phyloP scores from a whole-genome alignment of 2,888 invertebrate species.

The Amphipyra berbera region DNA sequence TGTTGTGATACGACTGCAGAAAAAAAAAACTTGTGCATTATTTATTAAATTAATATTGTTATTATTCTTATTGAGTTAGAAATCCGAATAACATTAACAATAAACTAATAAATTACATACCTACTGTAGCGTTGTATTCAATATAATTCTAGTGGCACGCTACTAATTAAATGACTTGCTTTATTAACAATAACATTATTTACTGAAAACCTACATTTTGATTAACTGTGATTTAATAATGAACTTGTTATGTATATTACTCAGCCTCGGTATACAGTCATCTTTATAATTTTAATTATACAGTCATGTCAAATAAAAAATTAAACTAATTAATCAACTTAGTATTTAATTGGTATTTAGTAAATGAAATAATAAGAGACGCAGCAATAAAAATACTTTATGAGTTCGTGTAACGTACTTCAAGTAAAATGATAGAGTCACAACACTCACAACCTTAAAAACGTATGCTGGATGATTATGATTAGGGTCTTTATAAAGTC shows the following conservation, averaged over 20 bases:
- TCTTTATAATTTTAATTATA: conserved; percentile 10
- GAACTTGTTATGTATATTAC: conserved; percentile 17
- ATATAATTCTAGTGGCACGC: neutral
- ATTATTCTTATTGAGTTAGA: too few relatives aligned
- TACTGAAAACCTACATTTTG: conserved; percentile 18
- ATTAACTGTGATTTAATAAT: conserved; percentile 28
- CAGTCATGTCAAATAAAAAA: neutral
- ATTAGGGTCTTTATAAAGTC: too few relatives aligned
- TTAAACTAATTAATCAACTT: too few relatives aligned
- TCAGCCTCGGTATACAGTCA: conserved; percentile 16
- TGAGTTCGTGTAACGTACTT: too few relatives aligned
- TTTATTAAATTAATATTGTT: neutral
- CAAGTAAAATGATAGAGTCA: too few relatives aligned
- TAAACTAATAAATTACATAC: too few relatives aligned
- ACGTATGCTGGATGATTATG: too few relatives aligned
- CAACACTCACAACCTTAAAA: too few relatives aligned
- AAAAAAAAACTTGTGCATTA: neutral
- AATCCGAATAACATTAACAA: too few relatives aligned
- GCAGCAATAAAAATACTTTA: too few relatives aligned
- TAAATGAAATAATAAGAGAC: neutral
- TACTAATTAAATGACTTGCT: conserved; percentile 22
- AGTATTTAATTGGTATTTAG: neutral
- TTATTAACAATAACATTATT: conserved; percentile 22
- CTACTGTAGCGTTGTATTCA: neutral
- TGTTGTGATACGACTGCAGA: neutral